Conservation (phyloP, 2,797 vertebrate species). For the Gila robusta region DNA sequence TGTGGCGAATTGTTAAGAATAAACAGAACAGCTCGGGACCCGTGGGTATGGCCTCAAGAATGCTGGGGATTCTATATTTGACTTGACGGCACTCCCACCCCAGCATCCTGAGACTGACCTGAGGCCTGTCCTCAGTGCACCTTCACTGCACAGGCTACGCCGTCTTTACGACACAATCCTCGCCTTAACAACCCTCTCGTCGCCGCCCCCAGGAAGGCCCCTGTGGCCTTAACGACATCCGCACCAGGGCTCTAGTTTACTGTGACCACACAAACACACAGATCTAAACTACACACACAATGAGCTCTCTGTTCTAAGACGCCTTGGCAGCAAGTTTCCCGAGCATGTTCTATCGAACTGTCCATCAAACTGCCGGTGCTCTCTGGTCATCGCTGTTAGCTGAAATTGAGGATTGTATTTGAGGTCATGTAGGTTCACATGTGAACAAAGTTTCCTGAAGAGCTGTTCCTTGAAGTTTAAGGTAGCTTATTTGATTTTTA, state of each 20-base stretch:
- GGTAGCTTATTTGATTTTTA: neutral
- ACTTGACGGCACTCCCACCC: conserved; percentile 77
- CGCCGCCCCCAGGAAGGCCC: conserved; percentile 46
- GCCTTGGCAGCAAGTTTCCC: conserved; percentile 48
- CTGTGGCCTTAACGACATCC: conserved; percentile 37
- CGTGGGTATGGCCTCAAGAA: conserved; percentile 83
- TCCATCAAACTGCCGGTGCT: conserved; percentile 22
- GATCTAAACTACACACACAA: conserved; percentile 48
- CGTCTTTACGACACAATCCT: conserved; percentile 60
- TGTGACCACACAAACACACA: conserved; percentile 52
- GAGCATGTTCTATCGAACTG: conserved; percentile 1
- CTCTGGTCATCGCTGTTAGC: conserved; percentile 16
- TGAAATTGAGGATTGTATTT: neutral
- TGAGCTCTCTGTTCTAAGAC: conserved; percentile 55
- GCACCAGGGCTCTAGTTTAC: conserved; percentile 24
- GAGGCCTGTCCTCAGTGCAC: conserved; percentile 77
- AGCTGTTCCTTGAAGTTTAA: too few relatives aligned
- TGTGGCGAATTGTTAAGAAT: conserved; percentile 85
- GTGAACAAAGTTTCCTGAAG: neutral
- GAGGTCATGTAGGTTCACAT: neutral
- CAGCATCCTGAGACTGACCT: conserved; percentile 76
- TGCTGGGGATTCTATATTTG: conserved; percentile 84
- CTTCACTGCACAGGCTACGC: conserved; percentile 66
- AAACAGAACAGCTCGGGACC: conserved; percentile 79
- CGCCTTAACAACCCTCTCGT: conserved; percentile 24